Evolutionary conservation across 2,888 invertebrate species (phyloP).

Genomic region (Orthosia gracilis): DNA sequence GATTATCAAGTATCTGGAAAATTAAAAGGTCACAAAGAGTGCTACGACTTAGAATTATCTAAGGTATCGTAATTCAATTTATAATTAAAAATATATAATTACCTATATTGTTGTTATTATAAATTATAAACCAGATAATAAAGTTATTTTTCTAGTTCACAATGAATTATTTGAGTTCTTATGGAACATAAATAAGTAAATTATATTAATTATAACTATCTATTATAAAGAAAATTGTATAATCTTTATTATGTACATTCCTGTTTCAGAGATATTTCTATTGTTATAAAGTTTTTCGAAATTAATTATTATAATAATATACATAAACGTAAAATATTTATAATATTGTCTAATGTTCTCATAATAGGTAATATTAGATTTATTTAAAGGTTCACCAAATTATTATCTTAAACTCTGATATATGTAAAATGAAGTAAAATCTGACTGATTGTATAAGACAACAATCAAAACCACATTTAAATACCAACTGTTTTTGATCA

Average conservation of each 20-base stretch:
- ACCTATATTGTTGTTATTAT: constrained; percentile 66
- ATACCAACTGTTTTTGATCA: neutral
- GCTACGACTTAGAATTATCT: constrained; percentile 32
- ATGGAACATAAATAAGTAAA: constrained; percentile 68
- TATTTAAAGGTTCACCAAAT: constrained; percentile 30
- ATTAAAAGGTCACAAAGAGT: constrained; percentile 43
- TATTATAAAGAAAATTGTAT: constrained; percentile 60
- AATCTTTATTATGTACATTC: constrained; percentile 72
- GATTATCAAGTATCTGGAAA: constrained; percentile 31
- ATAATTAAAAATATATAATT: constrained; percentile 63
- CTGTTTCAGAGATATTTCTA: constrained; percentile 72
- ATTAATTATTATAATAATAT: constrained; percentile 55
- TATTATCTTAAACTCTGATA: constrained; percentile 21
- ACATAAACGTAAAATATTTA: constrained; percentile 51
- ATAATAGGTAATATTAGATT: constrained; percentile 34
- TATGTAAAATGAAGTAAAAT: constrained; percentile 15
- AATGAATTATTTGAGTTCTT: constrained; percentile 68
- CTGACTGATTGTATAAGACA: neutral
- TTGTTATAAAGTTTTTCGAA: constrained; percentile 66
- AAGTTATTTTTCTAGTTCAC: constrained; percentile 74
- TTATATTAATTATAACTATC: constrained; percentile 60
- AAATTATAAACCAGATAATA: constrained; percentile 61
- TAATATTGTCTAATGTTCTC: constrained; percentile 43
- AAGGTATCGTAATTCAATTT: constrained; percentile 62
- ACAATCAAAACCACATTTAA: constrained; percentile 10